phyloP scores from a whole-genome alignment of 2,888 invertebrate species.

The Epirrhoe alternata region DNA sequence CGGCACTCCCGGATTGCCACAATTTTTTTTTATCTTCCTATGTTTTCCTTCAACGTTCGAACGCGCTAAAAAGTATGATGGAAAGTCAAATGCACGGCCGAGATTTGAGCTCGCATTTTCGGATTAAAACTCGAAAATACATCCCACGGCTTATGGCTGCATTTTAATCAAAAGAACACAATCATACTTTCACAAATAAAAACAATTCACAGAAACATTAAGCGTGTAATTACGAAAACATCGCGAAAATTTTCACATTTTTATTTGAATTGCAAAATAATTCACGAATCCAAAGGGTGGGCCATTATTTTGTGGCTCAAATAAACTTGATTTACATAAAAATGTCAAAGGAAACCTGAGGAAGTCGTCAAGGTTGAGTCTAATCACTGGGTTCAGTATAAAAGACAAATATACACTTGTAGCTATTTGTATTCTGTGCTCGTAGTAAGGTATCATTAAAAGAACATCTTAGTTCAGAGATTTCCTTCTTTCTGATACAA shows the following conservation, averaged over 20 bases:
- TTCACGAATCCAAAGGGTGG: conserved; percentile 11
- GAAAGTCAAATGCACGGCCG: no score
- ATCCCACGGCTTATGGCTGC: background rate
- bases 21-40: no score
- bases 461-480: no score
- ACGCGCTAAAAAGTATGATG: no score
- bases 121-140: no score
- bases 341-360: conserved; percentile 17
- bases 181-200: background rate
- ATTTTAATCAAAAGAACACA: background rate
- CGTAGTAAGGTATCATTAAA: no score
- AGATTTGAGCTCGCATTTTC: no score
- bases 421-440: no score
- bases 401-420: background rate
- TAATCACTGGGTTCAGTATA: conserved; percentile 7
- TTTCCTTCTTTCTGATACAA: no score
- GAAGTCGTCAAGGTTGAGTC: conserved; percentile 12
- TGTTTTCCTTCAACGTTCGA: no score
- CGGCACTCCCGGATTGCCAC: no score
- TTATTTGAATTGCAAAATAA: conserved; percentile 33
- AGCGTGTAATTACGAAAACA: background rate
- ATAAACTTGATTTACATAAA: conserved; percentile 27
- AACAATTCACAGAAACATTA: background rate
- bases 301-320: conserved; percentile 13
- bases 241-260: background rate